Conservation (phyloP, 2,797 vertebrate species). For the Coregonus sp. region DNA sequence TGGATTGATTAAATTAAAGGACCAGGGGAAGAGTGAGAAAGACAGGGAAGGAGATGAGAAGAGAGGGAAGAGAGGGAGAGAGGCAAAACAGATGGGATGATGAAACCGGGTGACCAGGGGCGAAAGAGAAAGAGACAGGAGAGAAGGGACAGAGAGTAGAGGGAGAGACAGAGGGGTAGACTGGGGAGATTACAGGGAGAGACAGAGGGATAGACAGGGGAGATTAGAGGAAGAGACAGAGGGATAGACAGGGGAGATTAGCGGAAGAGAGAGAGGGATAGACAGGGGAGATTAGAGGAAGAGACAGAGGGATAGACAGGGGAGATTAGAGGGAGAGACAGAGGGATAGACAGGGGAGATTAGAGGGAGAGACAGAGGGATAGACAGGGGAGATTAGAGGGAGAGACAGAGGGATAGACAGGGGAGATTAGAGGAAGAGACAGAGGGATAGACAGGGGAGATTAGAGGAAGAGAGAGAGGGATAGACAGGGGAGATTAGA, state of each 20-base stretch:
- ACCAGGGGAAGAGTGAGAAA: background rate
- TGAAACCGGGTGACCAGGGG: background rate
- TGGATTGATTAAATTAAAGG: background rate
- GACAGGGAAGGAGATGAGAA: background rate
- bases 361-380: background rate
- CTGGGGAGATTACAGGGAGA: background rate
- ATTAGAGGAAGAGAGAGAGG: background rate
- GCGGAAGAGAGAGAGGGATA: no score
- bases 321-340: background rate
- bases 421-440: slow-evolving; percentile 15
- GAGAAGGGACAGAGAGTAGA: background rate
- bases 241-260: background rate
- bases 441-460: background rate
- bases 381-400: background rate
- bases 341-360: background rate
- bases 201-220: background rate
- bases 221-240: background rate
- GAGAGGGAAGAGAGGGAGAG: background rate
- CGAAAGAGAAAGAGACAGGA: background rate
- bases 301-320: no score
- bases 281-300: no score
- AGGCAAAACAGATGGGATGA: background rate
- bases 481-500: background rate
- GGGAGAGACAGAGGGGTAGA: no score
- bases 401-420: background rate